Base-by-base conservation (phyloP, 2,888 invertebrate genomes). In the Drosophila greeni region DNA sequence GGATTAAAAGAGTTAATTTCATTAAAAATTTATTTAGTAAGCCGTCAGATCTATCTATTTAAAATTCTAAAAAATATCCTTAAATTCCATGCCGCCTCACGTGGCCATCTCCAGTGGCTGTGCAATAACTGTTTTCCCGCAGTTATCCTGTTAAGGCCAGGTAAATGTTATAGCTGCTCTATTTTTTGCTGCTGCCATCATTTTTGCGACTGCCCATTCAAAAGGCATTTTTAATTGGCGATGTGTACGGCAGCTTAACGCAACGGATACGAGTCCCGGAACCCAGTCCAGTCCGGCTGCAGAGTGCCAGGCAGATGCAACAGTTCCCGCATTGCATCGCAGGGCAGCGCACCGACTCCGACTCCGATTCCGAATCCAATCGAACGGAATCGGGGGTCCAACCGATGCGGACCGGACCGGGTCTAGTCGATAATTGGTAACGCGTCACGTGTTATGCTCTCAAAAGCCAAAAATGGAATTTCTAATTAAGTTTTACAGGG, bases 381-480 rank as follows among this genome's bases (percentile, higher is more conserved):
- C 57, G 57, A 40, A 53, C 16, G 26, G 52, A 52, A 31, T 29
- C 39, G 33, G 39, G 24, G 52, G 29, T 20, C 36, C 7, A 40
- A 18, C 40, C 34, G 11, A 26, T 48, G 40, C 59, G 20, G 9
- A 16, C 26, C 20, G 49, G 34, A 11, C 40, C 24, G 29, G 29
- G 51, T 51, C 29, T 39, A 85, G 84, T 86, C 85, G 83, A 86
- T 86, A 86, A 86, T 85, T 86, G 86, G 85, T 80, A 86, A 78
- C 77, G 84, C 80, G 82, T 75, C 74, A 82, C 81, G 84, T 80
- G 73, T 83, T 78, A 86, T 83, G 82, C 85, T 67, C 81, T 72
- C 78, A 80, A 85, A 85, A 85, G 82, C 86, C 86, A 86, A 85
- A 86, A 86, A 86, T 86, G 86, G 86, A 86, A 86, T 86, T 86